Base-by-base conservation (phyloP, 2,797 vertebrate species). In the Protonibea diacanthus region DNA sequence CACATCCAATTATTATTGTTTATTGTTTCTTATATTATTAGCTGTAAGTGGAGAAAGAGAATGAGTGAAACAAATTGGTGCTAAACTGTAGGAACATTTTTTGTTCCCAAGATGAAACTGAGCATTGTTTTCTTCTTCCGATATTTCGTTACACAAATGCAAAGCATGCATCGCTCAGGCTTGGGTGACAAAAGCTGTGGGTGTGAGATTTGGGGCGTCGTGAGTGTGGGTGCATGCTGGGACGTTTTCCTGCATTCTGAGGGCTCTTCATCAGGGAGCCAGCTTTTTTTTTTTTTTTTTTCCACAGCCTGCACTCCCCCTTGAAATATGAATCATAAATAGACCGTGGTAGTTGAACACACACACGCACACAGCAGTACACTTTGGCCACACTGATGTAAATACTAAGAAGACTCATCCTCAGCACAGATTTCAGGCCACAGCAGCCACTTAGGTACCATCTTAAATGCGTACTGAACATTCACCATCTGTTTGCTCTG, bases 211-310 rank as follows among this genome's bases (percentile, higher is more conserved):
- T 78, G 69, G 91, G 91, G 85, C 85, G 85, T 87, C 78, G 59
- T 78, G 86, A 89, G 89, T 91, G 94, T 93, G 90, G 94, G 91
- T 87, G 92, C 88, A 85, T 71, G 86, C 87, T 87, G 89, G 90
- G 91, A 94, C 86, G 68, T 86, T 90, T 92, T 92, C 89, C 88
- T 93, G 86, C 84, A 67, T 90, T 93, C 55, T 60, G 78, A 87
- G 84, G 86, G 72, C 86, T 88, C 84, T 82, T 86, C 81, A 84
- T 81, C 85, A 84, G 85, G 83, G 90, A 91, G 86, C 76, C 90
- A 87, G 88, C 89, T 90, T 85, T 38, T 8, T 33, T 33, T 33
- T 33, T 5, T 29, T 29, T 33, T 38, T 38, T 38, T 38, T 38
- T 88, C 84, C 82, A 80, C 83, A 79, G 90, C 79, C 82, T 75